A percentile compares a stretch with the other conserved stretches of the same genome.
Conservation (phyloP, 2,888 invertebrate species). For the Tachina lurida region DNA sequence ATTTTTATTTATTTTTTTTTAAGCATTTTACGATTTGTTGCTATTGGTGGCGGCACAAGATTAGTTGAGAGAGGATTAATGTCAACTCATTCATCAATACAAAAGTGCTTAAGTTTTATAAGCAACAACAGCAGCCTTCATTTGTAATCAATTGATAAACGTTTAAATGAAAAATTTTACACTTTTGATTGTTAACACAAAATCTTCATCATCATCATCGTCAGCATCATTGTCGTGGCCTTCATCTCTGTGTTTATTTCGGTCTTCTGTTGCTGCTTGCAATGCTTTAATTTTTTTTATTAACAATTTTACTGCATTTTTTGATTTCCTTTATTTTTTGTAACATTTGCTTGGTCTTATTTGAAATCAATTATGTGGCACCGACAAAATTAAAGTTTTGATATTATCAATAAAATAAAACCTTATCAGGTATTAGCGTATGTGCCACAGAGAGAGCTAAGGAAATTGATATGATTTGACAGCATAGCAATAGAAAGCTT, state of each 20-base stretch:
- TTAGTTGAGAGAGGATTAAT: conserved; percentile 79
- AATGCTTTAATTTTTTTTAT: not conserved
- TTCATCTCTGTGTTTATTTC: conserved; percentile 1
- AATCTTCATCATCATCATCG: conserved; percentile 29
- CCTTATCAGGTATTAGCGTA: no score
- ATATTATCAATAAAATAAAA: not conserved
- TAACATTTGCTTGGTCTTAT: conserved; percentile 20
- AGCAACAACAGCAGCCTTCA: conserved; percentile 58
- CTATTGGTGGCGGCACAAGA: conserved; percentile 70
- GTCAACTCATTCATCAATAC: conserved; percentile 81
- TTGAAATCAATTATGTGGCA: conserved; percentile 51
- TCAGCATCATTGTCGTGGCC: conserved; percentile 10
- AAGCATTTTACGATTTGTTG: conserved; percentile 35
- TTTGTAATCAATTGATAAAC: conserved; percentile 57
- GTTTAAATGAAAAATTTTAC: conserved; percentile 66
- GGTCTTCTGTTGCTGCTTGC: not conserved
- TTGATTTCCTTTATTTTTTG: not conserved
- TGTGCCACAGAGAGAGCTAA: no score
- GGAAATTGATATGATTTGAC: no score
- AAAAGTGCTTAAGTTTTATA: conserved; percentile 49
- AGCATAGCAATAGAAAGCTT: no score
- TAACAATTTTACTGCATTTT: conserved; percentile 5
- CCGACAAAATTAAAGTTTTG: conserved; percentile 27
- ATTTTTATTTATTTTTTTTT: conserved; percentile 4
- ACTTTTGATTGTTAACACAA: conserved; percentile 47